phyloP scores from a whole-genome alignment of 1,140 invertebrate genomes.

The Gerris buenoi region DNA sequence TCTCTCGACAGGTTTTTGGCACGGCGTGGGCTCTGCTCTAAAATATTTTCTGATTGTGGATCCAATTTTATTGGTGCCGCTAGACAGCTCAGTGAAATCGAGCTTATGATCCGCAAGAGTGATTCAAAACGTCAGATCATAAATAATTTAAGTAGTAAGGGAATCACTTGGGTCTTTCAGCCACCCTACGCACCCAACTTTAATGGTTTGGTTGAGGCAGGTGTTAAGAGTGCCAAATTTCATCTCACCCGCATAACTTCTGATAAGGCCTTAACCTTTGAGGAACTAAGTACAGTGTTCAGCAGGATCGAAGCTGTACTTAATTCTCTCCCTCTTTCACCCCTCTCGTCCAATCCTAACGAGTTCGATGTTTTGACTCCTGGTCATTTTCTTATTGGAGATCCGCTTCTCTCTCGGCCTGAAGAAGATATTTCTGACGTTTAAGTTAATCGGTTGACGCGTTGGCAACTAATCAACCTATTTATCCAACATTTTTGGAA shows the following conservation, averaged over 20 bases:
- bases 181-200: constrained; percentile 11
- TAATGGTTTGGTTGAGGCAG: not conserved
- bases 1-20: constrained; percentile 21
- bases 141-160: not conserved
- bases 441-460: constrained; percentile 4
- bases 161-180: not conserved
- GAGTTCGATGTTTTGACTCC: constrained; percentile 5
- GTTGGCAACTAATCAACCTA: constrained; percentile 12
- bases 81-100: constrained; percentile 1
- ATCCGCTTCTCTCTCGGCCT: constrained; percentile 15
- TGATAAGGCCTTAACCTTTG: constrained; percentile 14
- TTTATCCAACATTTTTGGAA: constrained; percentile 14
- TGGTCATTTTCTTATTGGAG: not conserved
- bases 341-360: constrained; percentile 2
- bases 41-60: constrained; percentile 23
- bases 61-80: constrained; percentile 22
- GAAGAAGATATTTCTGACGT: constrained; percentile 20
- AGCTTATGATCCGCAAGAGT: not conserved
- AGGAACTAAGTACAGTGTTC: constrained; percentile 24
- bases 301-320: constrained; percentile 22
- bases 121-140: not conserved
- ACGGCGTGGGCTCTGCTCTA: not conserved
- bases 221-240: not conserved
- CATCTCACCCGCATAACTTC: not conserved
- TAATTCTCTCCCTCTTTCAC: constrained; percentile 22